phyloP scores from a whole-genome alignment of 2,797 vertebrate species.

The Craterocephalus amniculus region DNA sequence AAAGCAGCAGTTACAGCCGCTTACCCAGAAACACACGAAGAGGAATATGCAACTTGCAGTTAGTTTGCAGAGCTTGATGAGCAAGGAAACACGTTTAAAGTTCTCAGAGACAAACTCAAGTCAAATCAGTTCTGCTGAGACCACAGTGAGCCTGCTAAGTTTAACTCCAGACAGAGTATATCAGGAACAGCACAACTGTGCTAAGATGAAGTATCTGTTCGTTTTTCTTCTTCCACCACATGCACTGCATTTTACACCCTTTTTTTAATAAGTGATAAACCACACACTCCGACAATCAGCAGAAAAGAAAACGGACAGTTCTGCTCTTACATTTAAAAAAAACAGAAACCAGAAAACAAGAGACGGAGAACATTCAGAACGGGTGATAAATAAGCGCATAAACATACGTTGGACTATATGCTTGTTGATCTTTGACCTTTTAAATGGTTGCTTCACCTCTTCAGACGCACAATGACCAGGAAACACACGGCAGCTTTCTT shows the following conservation, averaged over 20 bases:
- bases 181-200: constrained; percentile 27
- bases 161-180: constrained; percentile 9
- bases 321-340: neutral
- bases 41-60: constrained; percentile 1
- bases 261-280: neutral
- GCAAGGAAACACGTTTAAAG: neutral
- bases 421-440: constrained; percentile 69
- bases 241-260: no score
- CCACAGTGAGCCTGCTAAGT: constrained; percentile 27
- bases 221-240: constrained; percentile 1
- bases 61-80: neutral
- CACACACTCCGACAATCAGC: constrained; percentile 11
- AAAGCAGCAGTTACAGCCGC: neutral
- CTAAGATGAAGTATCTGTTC: constrained; percentile 7
- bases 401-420: neutral
- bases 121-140: constrained; percentile 54
- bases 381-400: neutral
- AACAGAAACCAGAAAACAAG: neutral
- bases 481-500: constrained; percentile 72
- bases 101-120: constrained; percentile 4
- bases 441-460: constrained; percentile 37
- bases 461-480: constrained; percentile 81
- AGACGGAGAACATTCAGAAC: neutral
- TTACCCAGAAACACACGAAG: neutral
- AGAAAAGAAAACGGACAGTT: neutral